These are phyloP conservation scores for Troides aeacus DNA, from an alignment of 2,888 invertebrate genomes.

Conservation along the genomic window DNA sequence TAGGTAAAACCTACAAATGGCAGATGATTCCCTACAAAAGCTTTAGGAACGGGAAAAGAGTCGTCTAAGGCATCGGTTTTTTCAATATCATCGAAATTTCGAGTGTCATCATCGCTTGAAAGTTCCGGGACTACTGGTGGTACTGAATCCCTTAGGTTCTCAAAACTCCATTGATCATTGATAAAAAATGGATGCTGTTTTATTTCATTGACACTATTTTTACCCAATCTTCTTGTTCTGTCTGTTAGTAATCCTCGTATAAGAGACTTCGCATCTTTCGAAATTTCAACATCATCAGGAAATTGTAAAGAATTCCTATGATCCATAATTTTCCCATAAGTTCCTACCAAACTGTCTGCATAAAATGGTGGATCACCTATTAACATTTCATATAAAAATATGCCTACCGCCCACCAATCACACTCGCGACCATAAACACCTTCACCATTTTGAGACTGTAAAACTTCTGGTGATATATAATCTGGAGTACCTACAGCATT, in stretches of 20 bases:
- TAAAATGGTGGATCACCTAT: constrained; percentile 99
- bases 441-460: constrained; percentile 97
- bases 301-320: constrained; percentile 97
- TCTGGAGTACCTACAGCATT: constrained; percentile 99
- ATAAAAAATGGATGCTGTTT: constrained; percentile 96
- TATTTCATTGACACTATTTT: constrained; percentile 96
- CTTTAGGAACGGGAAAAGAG: constrained; percentile 96
- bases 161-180: constrained; percentile 99
- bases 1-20: constrained; percentile 99
- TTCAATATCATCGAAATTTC: constrained; percentile 98
- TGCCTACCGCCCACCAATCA: constrained; percentile 99
- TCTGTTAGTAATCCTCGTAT: constrained; percentile 97
- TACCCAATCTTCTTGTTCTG: constrained; percentile 91
- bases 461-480: constrained; percentile 99
- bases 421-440: constrained; percentile 98
- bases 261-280: constrained; percentile 90
- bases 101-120: constrained; percentile 97
- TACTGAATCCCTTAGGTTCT: constrained; percentile 94
- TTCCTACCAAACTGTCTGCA: constrained; percentile 98
- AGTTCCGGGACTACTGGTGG: constrained; percentile 99
- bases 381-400: constrained; percentile 99
- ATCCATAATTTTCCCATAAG: constrained; percentile 99
- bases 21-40: constrained; percentile 98
- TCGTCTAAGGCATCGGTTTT: constrained; percentile 96
- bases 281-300: constrained; percentile 97